Percentiles rank a stretch among this genome's conserved stretches.
These are phyloP conservation scores for Cygnus atratus DNA, from an alignment of 2,113 vertebrate species.

Conservation along the genomic window DNA sequence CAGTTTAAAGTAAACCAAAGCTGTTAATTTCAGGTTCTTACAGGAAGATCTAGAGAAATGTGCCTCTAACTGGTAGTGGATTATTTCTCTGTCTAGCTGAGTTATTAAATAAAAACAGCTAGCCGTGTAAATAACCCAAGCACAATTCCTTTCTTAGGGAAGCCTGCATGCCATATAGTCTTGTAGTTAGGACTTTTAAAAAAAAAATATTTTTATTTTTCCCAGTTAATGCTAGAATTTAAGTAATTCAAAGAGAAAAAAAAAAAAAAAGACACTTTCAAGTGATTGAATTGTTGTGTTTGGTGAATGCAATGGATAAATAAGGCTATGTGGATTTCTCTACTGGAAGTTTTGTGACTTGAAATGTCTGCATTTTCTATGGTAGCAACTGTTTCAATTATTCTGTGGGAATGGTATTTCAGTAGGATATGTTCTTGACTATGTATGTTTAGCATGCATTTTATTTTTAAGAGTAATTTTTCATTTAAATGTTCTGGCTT, in stretches of 20 bases:
- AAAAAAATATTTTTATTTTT: neutral
- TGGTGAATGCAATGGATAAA: neutral
- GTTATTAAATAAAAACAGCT: neutral
- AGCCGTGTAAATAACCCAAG: neutral
- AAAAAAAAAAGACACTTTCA: neutral
- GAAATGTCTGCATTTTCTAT: neutral
- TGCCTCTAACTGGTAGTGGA: neutral
- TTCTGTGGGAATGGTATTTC: neutral
- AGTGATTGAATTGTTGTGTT: neutral
- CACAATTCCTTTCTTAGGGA: neutral
- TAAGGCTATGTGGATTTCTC: neutral
- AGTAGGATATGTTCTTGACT: neutral
- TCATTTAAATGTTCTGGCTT: too few relatives aligned
- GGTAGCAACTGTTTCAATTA: neutral
- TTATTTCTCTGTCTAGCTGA: neutral
- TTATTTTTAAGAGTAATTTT: neutral
- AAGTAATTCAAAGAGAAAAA: neutral
- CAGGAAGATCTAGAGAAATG: neutral
- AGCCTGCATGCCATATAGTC: neutral
- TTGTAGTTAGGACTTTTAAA: neutral
- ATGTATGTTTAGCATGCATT: neutral
- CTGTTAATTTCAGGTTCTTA: neutral
- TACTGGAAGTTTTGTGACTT: neutral
- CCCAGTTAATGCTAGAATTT: neutral
- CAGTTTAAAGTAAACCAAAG: neutral